These are phyloP conservation scores for Cheilosia urbana DNA, from an alignment of 2,888 invertebrate genomes.

Conservation along the genomic window DNA sequence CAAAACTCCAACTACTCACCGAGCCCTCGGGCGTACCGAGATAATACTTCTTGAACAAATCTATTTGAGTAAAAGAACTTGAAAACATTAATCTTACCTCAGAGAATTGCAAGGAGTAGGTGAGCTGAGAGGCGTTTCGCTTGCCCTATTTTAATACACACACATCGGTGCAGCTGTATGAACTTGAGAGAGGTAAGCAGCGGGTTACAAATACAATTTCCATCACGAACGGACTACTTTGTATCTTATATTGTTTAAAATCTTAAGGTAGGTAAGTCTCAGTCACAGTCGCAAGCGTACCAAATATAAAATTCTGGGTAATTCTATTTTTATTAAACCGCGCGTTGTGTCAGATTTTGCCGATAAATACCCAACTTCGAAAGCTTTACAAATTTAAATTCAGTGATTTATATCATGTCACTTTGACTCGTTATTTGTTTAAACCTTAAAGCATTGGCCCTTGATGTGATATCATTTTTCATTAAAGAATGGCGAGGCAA, in stretches of 20 bases:
- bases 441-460: too few relatives aligned
- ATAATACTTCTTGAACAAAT: not conserved
- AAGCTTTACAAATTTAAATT: too few relatives aligned
- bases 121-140: not conserved
- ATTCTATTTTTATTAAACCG: too few relatives aligned
- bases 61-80: constrained; percentile 1
- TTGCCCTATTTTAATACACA: not conserved
- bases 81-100: constrained; percentile 28
- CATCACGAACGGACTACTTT: not conserved
- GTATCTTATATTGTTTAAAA: not conserved
- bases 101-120: constrained; percentile 1
- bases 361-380: too few relatives aligned
- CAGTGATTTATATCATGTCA: too few relatives aligned
- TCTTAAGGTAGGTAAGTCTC: not conserved
- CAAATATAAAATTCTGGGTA: too few relatives aligned
- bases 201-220: not conserved
- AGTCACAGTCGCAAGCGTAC: too few relatives aligned
- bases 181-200: not conserved
- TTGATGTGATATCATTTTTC: too few relatives aligned
- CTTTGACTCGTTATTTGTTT: too few relatives aligned
- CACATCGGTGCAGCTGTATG: not conserved
- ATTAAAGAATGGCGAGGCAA: too few relatives aligned
- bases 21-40: not conserved
- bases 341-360: too few relatives aligned
- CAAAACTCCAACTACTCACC: not conserved